Evolutionary conservation across 1,140 invertebrate genomes (phyloP), one percentile per base, ranked within the genome.

Genomic region (Aplysia californica): DNA sequence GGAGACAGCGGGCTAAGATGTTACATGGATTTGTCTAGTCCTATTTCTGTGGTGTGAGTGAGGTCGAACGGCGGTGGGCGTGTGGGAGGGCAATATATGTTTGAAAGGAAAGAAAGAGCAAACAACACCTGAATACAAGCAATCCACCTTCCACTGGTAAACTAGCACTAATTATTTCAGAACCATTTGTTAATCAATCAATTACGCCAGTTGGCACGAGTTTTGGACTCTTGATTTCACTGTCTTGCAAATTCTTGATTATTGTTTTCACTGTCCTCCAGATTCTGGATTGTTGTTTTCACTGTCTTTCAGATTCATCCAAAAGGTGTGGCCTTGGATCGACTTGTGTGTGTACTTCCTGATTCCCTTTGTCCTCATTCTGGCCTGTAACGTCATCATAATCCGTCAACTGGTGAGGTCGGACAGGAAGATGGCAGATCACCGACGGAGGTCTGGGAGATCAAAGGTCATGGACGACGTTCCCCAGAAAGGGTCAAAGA

Each of bases 361-460:
- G 18, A 56, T 88, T 1, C 87, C 87, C 1, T 88, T 89, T 74
- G 29, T 78, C 26, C 75, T 85, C 29, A 88, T 89, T 82, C 79
- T 85, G 3, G 41, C 78, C 20, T 82, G 80, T 55, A 84, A 86
- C 74, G 79, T 79, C 3, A 76, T 84, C 3, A 87, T 87, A 2
- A 83, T 87, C 21, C 75, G 80, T 21, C 73, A 80, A 36, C 64
- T 86, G 15, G 15, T 79, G 2, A 10, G 38, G 21, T 79, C 80
- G 1, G 67, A 75, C 29, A 68, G 44, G 31, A 82, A 21, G 26
- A 56, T 71, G 50, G 68, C 68, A n/a, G n/a, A n/a, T n/a, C n/a
- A n/a, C n/a, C n/a, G n/a, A n/a, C n/a, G n/a, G n/a, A n/a, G n/a
- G n/a, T n/a, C n/a, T n/a, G n/a, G n/a, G n/a, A n/a, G n/a, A n/a